These are phyloP conservation scores for Tenthredo livida DNA, from an alignment of 2,888 invertebrate species.

Conservation along the genomic window DNA sequence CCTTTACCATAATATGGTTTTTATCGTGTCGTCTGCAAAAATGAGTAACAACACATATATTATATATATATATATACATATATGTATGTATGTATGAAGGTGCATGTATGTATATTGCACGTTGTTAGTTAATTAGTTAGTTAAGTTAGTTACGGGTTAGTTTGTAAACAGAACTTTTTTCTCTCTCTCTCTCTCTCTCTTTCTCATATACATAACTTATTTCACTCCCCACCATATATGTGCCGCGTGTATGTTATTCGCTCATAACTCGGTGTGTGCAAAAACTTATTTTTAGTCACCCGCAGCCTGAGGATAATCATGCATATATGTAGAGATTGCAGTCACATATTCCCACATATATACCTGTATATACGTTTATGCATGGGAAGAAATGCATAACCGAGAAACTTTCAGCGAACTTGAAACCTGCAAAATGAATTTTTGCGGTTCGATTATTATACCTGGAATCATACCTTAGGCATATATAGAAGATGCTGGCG, in stretches of 20 bases:
- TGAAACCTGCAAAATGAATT: not conserved
- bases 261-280: not conserved
- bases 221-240: not conserved
- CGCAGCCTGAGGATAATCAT: not conserved
- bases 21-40: not conserved
- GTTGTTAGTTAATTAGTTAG: not conserved
- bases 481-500: not conserved
- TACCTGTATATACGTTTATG: no score
- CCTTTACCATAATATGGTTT: not conserved
- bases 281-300: conserved; percentile 2
- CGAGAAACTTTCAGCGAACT: no score
- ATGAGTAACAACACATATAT: not conserved
- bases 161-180: conserved; percentile 12
- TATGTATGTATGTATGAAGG: no score
- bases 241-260: not conserved
- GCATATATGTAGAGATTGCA: not conserved
- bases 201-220: not conserved
- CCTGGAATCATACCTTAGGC: not conserved
- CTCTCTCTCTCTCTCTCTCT: not conserved
- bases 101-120: not conserved
- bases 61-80: not conserved
- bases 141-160: not conserved
- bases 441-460: not conserved
- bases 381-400: no score
- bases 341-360: not conserved